Conservation (phyloP, 2,797 vertebrate genomes). For the Harpagifer antarcticus region DNA sequence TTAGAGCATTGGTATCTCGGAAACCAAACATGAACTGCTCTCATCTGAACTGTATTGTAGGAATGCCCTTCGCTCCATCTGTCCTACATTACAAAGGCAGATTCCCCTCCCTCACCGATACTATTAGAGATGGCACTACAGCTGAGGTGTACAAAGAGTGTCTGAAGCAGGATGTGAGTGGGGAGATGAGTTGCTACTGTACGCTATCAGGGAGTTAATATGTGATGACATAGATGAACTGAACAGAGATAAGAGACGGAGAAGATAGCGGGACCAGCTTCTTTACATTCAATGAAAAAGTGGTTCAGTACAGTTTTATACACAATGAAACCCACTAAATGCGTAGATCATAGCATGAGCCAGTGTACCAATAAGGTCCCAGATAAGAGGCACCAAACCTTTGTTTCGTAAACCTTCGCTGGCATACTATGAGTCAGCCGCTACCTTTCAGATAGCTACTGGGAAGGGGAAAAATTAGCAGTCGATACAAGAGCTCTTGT, state of each 20-base stretch:
- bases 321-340: background rate
- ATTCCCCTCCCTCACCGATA: background rate
- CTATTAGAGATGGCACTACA: conserved; percentile 7
- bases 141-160: conserved; percentile 11
- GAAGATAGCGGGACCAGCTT: conserved; percentile 6
- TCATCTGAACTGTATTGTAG: conserved; percentile 43
- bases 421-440: conserved; percentile 26
- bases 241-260: conserved; percentile 8
- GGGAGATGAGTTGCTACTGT: background rate
- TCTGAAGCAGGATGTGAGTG: conserved; percentile 5
- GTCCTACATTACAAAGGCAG: conserved; percentile 20
- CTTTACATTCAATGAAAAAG: background rate
- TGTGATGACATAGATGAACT: conserved; percentile 1
- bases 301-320: background rate
- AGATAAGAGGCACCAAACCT: background rate
- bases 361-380: background rate
- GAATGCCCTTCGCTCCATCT: conserved; percentile 43
- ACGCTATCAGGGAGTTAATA: conserved; percentile 2
- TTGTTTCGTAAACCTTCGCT: conserved; percentile 11
- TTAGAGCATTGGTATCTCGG: conserved; percentile 66
- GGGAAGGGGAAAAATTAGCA: conserved; percentile 28
- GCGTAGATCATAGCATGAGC: background rate
- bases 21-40: conserved; percentile 59
- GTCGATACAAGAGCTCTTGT: conserved; percentile 15
- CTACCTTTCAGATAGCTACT: conserved; percentile 11